Percentiles rank a stretch among this genome's conserved stretches.
These are phyloP conservation scores for Lagodon rhomboides DNA, from an alignment of 2,797 vertebrate species.

Conservation along the genomic window DNA sequence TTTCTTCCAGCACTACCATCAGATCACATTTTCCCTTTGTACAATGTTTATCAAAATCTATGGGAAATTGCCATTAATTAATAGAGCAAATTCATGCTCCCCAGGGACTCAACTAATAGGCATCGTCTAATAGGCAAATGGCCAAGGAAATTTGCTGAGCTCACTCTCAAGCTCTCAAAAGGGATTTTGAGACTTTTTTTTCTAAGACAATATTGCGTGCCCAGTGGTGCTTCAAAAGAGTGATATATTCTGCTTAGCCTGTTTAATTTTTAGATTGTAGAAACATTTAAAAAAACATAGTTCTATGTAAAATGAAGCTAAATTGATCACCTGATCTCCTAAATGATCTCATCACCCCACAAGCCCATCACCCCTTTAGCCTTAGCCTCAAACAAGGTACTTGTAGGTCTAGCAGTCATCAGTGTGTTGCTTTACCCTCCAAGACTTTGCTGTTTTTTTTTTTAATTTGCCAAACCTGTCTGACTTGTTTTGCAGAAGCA, in stretches of 20 bases:
- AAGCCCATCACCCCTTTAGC: not conserved
- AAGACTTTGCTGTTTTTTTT: not conserved
- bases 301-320: not conserved
- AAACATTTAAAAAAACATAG: not conserved
- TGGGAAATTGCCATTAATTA: not conserved
- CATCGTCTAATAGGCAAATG: not conserved
- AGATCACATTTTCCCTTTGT: not conserved
- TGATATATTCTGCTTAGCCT: not conserved
- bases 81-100: too few relatives aligned
- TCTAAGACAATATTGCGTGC: too few relatives aligned
- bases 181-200: too few relatives aligned
- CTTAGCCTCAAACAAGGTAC: not conserved
- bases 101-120: not conserved
- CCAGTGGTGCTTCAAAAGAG: not conserved
- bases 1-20: not conserved
- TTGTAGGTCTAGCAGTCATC: not conserved
- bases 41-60: not conserved
- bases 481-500: constrained; percentile 64
- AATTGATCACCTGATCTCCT: not conserved
- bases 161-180: too few relatives aligned
- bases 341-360: not conserved
- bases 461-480: not conserved
- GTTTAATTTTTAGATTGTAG: not conserved
- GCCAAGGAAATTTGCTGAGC: not conserved
- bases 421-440: not conserved